Base-by-base conservation (phyloP, 2,888 invertebrate species). In the Protophormia terraenovae region DNA sequence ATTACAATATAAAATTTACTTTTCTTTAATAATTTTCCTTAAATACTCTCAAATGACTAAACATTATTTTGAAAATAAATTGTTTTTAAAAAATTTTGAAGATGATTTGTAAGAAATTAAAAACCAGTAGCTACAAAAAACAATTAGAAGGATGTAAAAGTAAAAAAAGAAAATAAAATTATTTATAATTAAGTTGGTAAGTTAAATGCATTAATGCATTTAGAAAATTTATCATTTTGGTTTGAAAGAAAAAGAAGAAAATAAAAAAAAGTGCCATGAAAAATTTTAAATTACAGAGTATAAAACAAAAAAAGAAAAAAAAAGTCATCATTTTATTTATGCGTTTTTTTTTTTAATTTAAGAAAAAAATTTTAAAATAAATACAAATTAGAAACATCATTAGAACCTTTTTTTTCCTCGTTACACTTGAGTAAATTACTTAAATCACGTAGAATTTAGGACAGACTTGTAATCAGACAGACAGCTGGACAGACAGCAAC, bases 351-450 rank as follows among this genome's bases (percentile, higher is more conserved):
- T 60, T 50, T 58, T 67, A 67, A 58, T 60, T 67, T 60, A 67
- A 71, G 50, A 71, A 76, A 64, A 62, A 38, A 62, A 47, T 60
- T 62, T 76, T 69, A 69, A 82, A 82, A 82, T 76, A 82, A 77
- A 84, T 60, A 80, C 80, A 84, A 84, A 84, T 84, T 84, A 84
- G 84, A 82, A 82, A 82, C 85, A 82, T 85, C 85, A 85, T 85
- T 85, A 85, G 85, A 85, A 85, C 85, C 85, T 85, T 85, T 85
- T 80, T 62, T 50, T 29, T 19, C 53, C 10, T 41, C 81, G 69
- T 69, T 69, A 85, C 85, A 85, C 78, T 85, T 82, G 85, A 78
- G 75, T 85, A 85, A 85, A 85, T 85, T 85, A 79, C 85, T 85
- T 79, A 82, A 85, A 82, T 85, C 85, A 85, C 85, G 85, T 85